Conservation (phyloP, 2,888 invertebrate genomes). For the Caenorhabditis sp. region DNA sequence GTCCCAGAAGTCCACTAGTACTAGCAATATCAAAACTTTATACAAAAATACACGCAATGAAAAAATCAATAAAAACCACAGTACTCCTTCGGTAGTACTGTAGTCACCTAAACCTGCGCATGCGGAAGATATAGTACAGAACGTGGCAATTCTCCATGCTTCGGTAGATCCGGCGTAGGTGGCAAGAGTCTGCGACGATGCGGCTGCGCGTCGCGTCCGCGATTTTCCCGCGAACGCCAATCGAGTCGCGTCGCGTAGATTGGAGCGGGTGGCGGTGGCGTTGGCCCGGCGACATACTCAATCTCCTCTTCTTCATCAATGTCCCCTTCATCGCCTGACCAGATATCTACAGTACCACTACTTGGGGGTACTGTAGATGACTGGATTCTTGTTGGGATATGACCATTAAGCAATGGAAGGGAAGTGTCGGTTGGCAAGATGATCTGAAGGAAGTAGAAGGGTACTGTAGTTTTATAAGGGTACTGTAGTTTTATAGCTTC, state of each 20-base stretch:
- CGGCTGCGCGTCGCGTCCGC: not conserved
- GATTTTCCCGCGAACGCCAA: conserved; percentile 31
- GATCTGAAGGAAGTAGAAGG: not conserved
- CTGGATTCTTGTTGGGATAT: too few relatives aligned
- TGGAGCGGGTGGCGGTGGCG: conserved; percentile 25
- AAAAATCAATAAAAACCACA: too few relatives aligned
- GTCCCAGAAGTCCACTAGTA: too few relatives aligned
- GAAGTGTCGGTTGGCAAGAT: not conserved
- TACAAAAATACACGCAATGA: too few relatives aligned
- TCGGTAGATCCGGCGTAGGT: conserved; percentile 35
- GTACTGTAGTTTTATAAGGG: too few relatives aligned
- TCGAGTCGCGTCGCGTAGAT: conserved; percentile 30
- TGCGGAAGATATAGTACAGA: too few relatives aligned
- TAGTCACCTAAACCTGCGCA: not conserved
- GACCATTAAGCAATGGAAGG: too few relatives aligned
- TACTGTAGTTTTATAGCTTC: too few relatives aligned
- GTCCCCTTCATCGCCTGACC: conserved; percentile 22
- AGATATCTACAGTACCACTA: not conserved
- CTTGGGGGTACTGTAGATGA: not conserved
- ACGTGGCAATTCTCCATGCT: conserved; percentile 35
- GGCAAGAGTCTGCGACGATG: conserved; percentile 33
- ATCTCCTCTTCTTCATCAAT: too few relatives aligned
- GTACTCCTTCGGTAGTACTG: too few relatives aligned
- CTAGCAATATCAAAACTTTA: too few relatives aligned
- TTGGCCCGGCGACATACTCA: too few relatives aligned